Percentiles rank a stretch among this genome's conserved stretches.
phyloP scores from a whole-genome alignment of 2,797 vertebrate species.

The Limnodromus scolopaceus region DNA sequence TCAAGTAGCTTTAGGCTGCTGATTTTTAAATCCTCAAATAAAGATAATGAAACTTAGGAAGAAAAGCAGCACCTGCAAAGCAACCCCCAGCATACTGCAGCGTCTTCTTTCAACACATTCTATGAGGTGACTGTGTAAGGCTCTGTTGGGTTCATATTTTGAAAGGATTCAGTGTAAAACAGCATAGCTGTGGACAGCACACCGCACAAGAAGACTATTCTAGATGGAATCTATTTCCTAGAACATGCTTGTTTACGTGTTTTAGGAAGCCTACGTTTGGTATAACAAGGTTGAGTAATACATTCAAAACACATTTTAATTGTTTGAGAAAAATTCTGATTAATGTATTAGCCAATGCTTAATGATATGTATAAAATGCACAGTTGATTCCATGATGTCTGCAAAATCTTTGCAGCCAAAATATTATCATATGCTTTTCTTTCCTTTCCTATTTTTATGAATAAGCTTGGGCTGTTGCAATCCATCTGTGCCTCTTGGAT shows the following conservation, averaged over 20 bases:
- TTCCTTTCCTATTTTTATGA: not conserved
- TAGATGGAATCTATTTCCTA: not conserved
- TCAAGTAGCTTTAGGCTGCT: not conserved
- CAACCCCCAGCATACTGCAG: not conserved
- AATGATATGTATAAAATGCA: not conserved
- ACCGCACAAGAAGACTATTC: not conserved
- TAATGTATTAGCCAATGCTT: not conserved
- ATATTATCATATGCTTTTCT: not conserved
- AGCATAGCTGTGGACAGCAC: not conserved
- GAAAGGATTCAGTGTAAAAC: not conserved
- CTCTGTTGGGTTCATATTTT: not conserved
- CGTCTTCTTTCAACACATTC: not conserved
- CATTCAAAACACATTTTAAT: not conserved
- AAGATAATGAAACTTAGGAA: not conserved
- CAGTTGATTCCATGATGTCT: not conserved
- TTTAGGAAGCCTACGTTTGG: not conserved
- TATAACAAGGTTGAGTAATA: not conserved
- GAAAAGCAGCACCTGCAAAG: not conserved
- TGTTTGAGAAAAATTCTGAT: conserved; percentile 5
- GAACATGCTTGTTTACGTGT: not conserved
- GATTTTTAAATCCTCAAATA: not conserved
- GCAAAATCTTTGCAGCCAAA: conserved; percentile 6
- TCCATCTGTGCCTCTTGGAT: not conserved
- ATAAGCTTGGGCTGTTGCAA: not conserved
- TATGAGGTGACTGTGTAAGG: not conserved